Conservation (phyloP, 1,140 invertebrate species). For the Dreissena polymorpha region DNA sequence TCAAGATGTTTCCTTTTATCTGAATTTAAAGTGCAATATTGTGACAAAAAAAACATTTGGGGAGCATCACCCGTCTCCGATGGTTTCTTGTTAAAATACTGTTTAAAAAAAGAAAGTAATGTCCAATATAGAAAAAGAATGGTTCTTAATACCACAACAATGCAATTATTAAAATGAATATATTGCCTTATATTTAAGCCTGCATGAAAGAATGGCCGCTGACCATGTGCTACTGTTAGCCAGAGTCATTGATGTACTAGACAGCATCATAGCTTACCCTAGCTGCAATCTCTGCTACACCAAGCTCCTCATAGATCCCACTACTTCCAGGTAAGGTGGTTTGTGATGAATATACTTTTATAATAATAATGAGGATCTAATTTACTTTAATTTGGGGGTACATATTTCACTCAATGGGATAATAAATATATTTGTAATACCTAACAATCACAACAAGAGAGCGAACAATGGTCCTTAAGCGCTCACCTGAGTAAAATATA, state of each 20-base stretch:
- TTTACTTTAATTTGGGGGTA: background rate
- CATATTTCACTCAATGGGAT: background rate
- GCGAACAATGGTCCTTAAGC: too few relatives aligned
- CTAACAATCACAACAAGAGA: background rate
- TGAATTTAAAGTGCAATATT: too few relatives aligned
- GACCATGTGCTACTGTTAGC: constrained; percentile 17
- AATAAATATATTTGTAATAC: background rate
- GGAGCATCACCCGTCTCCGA: too few relatives aligned
- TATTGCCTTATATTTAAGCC: too few relatives aligned
- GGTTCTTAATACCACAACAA: too few relatives aligned
- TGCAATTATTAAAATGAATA: too few relatives aligned
- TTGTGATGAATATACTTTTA: background rate
- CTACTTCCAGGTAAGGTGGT: constrained; percentile 16
- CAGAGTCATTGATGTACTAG: constrained; percentile 41
- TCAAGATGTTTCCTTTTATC: too few relatives aligned
- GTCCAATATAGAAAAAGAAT: too few relatives aligned
- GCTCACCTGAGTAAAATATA: too few relatives aligned
- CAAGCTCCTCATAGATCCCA: constrained; percentile 44
- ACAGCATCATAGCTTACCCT: constrained; percentile 30
- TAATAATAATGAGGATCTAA: background rate
- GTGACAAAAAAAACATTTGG: too few relatives aligned
- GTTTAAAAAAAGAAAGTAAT: too few relatives aligned
- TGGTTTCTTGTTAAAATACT: too few relatives aligned
- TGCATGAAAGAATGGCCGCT: background rate
- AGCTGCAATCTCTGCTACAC: constrained; percentile 30